Percentiles rank a stretch among this genome's conserved stretches.
phyloP scores from a whole-genome alignment of 2,113 vertebrate species.

The Phoenicopterus ruber region DNA sequence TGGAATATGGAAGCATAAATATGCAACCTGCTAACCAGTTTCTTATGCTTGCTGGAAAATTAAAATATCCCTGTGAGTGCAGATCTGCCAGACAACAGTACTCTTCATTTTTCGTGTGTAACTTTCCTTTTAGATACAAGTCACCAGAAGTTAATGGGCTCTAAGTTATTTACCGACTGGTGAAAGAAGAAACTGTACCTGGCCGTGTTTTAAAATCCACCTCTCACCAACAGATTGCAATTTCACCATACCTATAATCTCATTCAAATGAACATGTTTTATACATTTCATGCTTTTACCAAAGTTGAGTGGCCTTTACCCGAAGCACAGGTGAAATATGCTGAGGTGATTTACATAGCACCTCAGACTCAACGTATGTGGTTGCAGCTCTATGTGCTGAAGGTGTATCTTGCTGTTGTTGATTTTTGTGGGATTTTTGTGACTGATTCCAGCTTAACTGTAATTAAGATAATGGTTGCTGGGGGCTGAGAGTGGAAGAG shows the following conservation, averaged over 20 bases:
- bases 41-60: not conserved
- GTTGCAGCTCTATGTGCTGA: not conserved
- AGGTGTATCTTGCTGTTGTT: not conserved
- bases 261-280: not conserved
- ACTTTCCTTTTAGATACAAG: not conserved
- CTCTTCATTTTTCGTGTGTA: not conserved
- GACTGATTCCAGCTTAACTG: not conserved
- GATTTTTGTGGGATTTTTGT: not conserved
- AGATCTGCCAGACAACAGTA: not conserved
- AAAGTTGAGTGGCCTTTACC: not conserved
- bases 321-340: not conserved
- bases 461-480: conserved; percentile 33
- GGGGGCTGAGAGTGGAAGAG: not conserved
- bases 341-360: not conserved
- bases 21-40: conserved; percentile 3
- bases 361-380: not conserved
- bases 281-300: not conserved
- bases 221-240: not conserved
- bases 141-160: not conserved
- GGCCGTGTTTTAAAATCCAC: not conserved
- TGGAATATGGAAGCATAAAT: not conserved
- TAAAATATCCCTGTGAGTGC: not conserved
- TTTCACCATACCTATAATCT: not conserved
- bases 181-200: not conserved
- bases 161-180: not conserved